phyloP scores from a whole-genome alignment of 2,113 vertebrate genomes.

The Lycaon pictus region DNA sequence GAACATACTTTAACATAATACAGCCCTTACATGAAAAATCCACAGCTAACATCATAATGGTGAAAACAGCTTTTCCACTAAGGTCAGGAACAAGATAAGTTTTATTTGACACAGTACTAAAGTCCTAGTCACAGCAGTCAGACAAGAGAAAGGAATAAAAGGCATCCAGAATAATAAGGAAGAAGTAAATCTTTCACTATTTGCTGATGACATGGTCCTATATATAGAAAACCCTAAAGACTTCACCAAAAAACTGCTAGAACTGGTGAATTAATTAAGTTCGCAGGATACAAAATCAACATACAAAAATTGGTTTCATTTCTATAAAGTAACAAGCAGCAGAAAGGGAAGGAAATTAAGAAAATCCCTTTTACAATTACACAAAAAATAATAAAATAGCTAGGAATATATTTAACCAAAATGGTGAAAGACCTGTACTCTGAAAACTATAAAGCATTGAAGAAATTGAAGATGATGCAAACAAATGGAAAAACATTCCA shows the following conservation, averaged over 20 bases:
- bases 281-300: neutral
- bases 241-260: neutral
- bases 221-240: neutral
- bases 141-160: neutral
- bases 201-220: neutral
- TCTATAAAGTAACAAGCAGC: neutral
- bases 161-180: neutral
- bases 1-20: neutral
- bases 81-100: too few species aligned
- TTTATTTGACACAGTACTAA: neutral
- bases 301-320: neutral
- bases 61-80: neutral
- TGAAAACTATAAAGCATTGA: neutral
- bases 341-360: neutral
- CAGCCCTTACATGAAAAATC: neutral
- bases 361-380: neutral
- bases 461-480: neutral
- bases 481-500: neutral
- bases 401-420: neutral
- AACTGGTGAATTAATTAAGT: neutral
- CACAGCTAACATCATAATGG: neutral
- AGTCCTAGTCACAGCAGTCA: neutral
- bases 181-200: neutral
- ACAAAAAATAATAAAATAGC: neutral
- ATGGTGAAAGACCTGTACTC: neutral